Base-by-base conservation (phyloP, 2,797 vertebrate genomes). In the Cynopterus sphinx region DNA sequence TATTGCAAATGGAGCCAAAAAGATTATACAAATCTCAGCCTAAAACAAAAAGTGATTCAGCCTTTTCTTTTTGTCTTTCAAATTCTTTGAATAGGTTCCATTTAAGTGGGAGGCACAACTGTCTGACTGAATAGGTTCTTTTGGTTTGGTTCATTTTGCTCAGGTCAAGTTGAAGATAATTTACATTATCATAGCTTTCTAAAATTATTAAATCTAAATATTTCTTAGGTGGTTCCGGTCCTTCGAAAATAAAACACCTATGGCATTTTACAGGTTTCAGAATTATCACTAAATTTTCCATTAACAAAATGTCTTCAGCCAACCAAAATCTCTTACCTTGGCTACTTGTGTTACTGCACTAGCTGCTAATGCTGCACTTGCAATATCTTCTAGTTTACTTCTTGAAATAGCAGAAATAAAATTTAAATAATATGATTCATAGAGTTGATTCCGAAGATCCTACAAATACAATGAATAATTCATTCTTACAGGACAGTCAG, bases 351-450 rank as follows among this genome's bases (percentile, higher is more conserved):
- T 98, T 96, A 99, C 99, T 33, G 99, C 99, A 97, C 99, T 99
- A 39, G 99, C 99, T 19, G 99, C 98, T 92, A 99, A 98, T 70
- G 99, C 99, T 83, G 99, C 99, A 97, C 99, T 99, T 98, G 99
- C 99, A 97, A 99, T 99, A 98, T 99, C 99, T 98, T 99, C 99
- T 97, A 99, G 98, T 98, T 99, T 99, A 98, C 99, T 99, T 97
- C 99, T 99, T 13, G 99, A 99, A 98, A 99, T 99, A 92, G 99
- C 99, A 82, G 99, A 99, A 98, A 99, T 99, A 98, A 99, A 99
- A 98, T 99, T 99, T 98, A 99, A 99, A 98, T 99, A 99, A 97
- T 99, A 99, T 5, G 99, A 99, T 97, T 99, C 99, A 95, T 99
- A 99, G 63, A 99, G 98, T 96, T 99, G 99, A 97, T 99, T 99